Evolutionary conservation across 2,888 invertebrate species (phyloP).

Genomic region (Acronicta psi): DNA sequence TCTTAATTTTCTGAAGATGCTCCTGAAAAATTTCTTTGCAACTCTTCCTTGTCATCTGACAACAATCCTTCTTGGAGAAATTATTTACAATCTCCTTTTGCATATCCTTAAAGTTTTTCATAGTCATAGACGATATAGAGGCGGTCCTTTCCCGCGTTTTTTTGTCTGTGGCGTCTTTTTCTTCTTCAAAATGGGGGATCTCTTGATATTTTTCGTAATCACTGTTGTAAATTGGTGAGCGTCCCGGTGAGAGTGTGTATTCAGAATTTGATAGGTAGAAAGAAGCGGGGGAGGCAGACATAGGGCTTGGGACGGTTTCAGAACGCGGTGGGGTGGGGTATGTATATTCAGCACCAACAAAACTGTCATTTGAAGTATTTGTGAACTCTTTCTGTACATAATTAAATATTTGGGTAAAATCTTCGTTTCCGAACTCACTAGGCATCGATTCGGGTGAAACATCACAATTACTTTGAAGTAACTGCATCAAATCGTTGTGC

Average conservation of each 20-base stretch:
- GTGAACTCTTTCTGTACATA: constrained; percentile 35
- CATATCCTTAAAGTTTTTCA: constrained; percentile 79
- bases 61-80: constrained; percentile 78
- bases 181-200: constrained; percentile 64
- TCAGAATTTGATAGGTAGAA: constrained; percentile 69
- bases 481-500: constrained; percentile 43
- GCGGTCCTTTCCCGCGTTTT: constrained; percentile 56
- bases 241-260: constrained; percentile 69
- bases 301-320: constrained; percentile 72
- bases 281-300: constrained; percentile 67
- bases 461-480: constrained; percentile 30
- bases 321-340: constrained; percentile 78
- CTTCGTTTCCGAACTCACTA: constrained; percentile 39
- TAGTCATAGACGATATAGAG: constrained; percentile 67
- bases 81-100: constrained; percentile 74
- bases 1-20: constrained; percentile 65
- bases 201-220: constrained; percentile 80
- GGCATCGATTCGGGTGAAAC: constrained; percentile 27
- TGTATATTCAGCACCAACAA: constrained; percentile 31
- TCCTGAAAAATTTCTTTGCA: constrained; percentile 74
- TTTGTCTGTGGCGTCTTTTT: constrained; percentile 53
- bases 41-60: constrained; percentile 64
- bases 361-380: constrained; percentile 29
- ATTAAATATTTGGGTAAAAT: constrained; percentile 46
- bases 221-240: constrained; percentile 69